These are phyloP conservation scores for Hippocampus guttulatus DNA, from an alignment of 2,113 vertebrate genomes.

Conservation along the genomic window DNA sequence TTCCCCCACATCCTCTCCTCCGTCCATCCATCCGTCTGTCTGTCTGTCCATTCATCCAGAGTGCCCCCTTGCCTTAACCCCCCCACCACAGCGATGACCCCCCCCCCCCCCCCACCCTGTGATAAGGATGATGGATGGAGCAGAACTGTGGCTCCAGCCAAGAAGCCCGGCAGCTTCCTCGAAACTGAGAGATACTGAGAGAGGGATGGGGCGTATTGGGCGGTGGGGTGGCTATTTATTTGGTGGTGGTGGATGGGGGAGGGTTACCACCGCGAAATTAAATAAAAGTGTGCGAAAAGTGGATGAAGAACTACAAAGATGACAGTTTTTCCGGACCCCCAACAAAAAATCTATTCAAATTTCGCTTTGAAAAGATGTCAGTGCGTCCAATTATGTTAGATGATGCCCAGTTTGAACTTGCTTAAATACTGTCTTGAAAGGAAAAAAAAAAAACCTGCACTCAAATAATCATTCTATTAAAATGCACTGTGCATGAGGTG, in stretches of 20 bases:
- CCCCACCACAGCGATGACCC: slow-evolving; percentile 9
- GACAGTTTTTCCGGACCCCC: too few species aligned
- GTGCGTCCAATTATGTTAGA: too few species aligned
- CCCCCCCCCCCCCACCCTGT: slow-evolving; percentile 28
- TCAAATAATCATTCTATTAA: too few species aligned
- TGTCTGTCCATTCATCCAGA: slow-evolving; percentile 53
- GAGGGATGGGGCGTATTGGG: not conserved
- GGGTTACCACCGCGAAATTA: slow-evolving; percentile 11
- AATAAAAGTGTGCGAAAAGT: slow-evolving; percentile 8
- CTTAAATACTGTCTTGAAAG: too few species aligned
- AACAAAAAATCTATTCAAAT: too few species aligned
- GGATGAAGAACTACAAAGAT: too few species aligned
- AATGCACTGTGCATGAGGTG: too few species aligned
- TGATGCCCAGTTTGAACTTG: too few species aligned
- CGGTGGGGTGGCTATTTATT: not conserved
- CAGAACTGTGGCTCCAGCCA: slow-evolving; percentile 83
- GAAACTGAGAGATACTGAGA: slow-evolving; percentile 71
- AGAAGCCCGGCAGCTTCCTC: slow-evolving; percentile 78
- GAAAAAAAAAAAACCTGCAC: too few species aligned
- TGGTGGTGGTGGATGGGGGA: not conserved
- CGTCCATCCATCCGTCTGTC: not conserved
- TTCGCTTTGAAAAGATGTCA: too few species aligned
- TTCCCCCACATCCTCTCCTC: slow-evolving; percentile 13
- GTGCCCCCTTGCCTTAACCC: slow-evolving; percentile 55
- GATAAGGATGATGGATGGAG: slow-evolving; percentile 94